Percentiles rank a stretch among this genome's conserved stretches.
Evolutionary conservation across 2,113 vertebrate species (phyloP).

Genomic region (Sus scrofa): T2T-Sscrofa CM000812.6:235383001-235383500

Average conservation of each 20-base stretch:
- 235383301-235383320: neutral
- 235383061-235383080: neutral
- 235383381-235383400: neutral
- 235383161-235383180: neutral
- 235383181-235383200: neutral
- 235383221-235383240: neutral
- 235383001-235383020: neutral
- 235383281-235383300: neutral
- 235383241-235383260: neutral
- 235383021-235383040: neutral
- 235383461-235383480: neutral
- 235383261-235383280: neutral
- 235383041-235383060: conserved; percentile 9
- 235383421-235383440: neutral
- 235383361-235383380: neutral
- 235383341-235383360: neutral
- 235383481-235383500: neutral
- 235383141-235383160: neutral
- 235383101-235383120: neutral
- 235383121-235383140: neutral
- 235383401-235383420: neutral
- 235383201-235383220: neutral
- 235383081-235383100: neutral
- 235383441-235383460: conserved; percentile 44
- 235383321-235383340: neutral